Evolutionary conservation across 2,888 invertebrate genomes (phyloP), one percentile per base, ranked within the genome.

Genomic region (Volucella bombylans): DNA sequence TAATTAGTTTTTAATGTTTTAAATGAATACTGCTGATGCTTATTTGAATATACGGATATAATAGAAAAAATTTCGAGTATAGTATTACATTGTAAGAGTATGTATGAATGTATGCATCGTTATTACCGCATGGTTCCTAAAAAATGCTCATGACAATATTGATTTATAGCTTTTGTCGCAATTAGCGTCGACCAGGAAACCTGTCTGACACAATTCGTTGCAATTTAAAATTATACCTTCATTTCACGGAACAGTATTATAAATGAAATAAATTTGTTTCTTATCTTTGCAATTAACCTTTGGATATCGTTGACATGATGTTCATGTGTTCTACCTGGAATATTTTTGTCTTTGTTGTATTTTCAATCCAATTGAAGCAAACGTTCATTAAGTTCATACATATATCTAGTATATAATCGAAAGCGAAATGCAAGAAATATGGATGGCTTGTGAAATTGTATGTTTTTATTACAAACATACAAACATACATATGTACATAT

Each of bases 251-350:
- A 85, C 68, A 76, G 47, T 65, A 74, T 65, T 71, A 68, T 71
- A 80, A 81, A 72, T 81, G 76, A 77, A 85, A 85, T 77, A 85
- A 85, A 77, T 81, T 77, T 68, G 81, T 72, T 85, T 81, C 72
- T 85, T 85, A 85, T 85, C 85, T 77, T 65, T 54, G 55, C 68
- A 85, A 85, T 81, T 85, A 85, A 85, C 85, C 81, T 77, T 77
- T 64, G 39, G 18, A 49, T 67, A 67, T 57, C 11, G 43, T 49
- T 39, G 43, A 38, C 45, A 57, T 23, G 50, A 23, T 41, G 31
- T 11, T 50, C 15, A 38, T 55, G 0, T 4, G 14, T 47, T 10
- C 18, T 45, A 45, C 23, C 43, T 72, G 39, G 11, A 15, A 14
- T 65, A 3, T 49, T 50, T 41, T 14, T 39, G 12, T 47, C 23